Conservation (phyloP, 1,140 invertebrate species). For the Drosophila orena region DNA sequence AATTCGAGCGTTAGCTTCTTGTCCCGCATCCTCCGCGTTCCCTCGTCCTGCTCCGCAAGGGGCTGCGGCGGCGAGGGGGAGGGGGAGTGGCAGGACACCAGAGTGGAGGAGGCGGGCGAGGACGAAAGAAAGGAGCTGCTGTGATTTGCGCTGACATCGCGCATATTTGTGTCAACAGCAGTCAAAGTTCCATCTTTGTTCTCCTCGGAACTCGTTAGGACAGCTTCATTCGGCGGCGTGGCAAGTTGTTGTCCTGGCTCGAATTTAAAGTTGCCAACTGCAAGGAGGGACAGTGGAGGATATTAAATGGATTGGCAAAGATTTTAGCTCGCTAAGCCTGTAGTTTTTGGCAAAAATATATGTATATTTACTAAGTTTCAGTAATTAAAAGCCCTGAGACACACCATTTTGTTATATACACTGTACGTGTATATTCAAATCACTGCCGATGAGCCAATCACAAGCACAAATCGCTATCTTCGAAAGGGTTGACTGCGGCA, state of each 20-base stretch:
- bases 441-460: slow-evolving; percentile 47
- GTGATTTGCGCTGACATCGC: slow-evolving; percentile 75
- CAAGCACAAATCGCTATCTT: slow-evolving; percentile 15
- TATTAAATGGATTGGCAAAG: no score
- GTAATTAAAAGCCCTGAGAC: neutral
- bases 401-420: slow-evolving; percentile 65
- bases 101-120: slow-evolving; percentile 12
- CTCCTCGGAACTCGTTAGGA: slow-evolving; percentile 47
- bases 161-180: slow-evolving; percentile 79
- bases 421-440: slow-evolving; percentile 72
- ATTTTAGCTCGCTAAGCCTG: neutral
- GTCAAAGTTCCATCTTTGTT: slow-evolving; percentile 60
- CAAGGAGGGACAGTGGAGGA: neutral
- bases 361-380: no score
- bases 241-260: slow-evolving; percentile 41
- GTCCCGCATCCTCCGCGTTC: slow-evolving; percentile 17
- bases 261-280: slow-evolving; percentile 55
- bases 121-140: slow-evolving; percentile 28
- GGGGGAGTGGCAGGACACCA: slow-evolving; percentile 25
- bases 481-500: slow-evolving; percentile 64
- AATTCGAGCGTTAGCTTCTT: slow-evolving; percentile 61
- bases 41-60: slow-evolving; percentile 7
- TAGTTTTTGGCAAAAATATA: no score
- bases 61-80: neutral
- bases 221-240: slow-evolving; percentile 21